Evolutionary conservation across 2,113 vertebrate species (phyloP), one percentile per base, ranked within the genome.

Genomic region (Peromyscus maniculatus): DNA sequence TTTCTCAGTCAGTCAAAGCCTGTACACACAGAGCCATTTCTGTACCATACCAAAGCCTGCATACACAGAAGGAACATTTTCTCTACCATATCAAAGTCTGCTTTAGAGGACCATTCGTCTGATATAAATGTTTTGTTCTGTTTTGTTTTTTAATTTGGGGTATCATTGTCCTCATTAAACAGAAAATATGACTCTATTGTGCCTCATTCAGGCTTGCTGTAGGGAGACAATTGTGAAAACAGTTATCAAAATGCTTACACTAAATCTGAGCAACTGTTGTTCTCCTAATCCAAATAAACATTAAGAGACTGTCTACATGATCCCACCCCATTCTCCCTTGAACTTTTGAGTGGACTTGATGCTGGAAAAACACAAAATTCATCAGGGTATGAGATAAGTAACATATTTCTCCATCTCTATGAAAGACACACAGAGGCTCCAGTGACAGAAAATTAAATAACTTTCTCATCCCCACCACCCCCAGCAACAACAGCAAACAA

Each of bases 261-360:
- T 87, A 17, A 13, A 2, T n/a, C 22, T 21, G 78, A 46, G 87
- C 1, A 19, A 39, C 36, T 49, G 2, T 64, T 75, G 17, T 43
- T 36, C 87, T 80, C 33, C 31, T 31, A 39, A 86, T 71, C 67
- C 59, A 43, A 1, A 28, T 39, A 62, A 80, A 5, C 4, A 67
- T 96, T 24, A 64, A 87, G 49, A 62, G 10, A 3, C 43, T 12
- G 39, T n/a, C 22, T 82, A 80, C 0, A 84, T 26, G 28, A 55
- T 75, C 1, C 7, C 9, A 46, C 0, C 0, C 9, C 87, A 15
- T 31, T 62, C 3, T 86, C 49, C 13, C 1, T 69, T 33, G 16
- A 24, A n/a, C 0, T 49, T 21, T 26, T 46, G 11, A 31, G 1
- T 59, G 21, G 26, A 17, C 1, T 15, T 92, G 26, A 52, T 62